Evolutionary conservation across 2,888 invertebrate genomes (phyloP).

Genomic region (Trimorus sp.): DNA sequence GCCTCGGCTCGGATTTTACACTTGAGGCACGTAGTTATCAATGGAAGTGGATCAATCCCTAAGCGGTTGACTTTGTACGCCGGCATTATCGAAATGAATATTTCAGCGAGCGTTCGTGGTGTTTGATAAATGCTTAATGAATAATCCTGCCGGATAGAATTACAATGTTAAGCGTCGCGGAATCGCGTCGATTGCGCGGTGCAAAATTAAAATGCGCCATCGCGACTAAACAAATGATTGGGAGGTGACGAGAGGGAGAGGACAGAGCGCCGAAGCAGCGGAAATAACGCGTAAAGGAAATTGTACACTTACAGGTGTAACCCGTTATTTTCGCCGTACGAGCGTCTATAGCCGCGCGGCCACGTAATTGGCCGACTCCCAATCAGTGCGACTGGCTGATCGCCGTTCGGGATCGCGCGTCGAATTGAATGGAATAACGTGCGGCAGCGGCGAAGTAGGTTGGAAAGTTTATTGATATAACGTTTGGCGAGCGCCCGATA

Average conservation of each 20-base stretch:
- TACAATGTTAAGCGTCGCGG: too few species aligned
- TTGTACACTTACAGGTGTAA: constrained; percentile 14
- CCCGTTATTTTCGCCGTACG: constrained; percentile 15
- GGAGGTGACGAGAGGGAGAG: not conserved
- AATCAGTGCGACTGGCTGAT: constrained; percentile 43
- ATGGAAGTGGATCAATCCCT: too few species aligned
- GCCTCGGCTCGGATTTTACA: too few species aligned
- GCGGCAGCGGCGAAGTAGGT: constrained; percentile 65
- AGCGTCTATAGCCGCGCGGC: constrained; percentile 17
- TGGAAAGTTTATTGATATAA: constrained; percentile 61
- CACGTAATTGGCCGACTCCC: constrained; percentile 50
- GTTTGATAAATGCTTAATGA: too few species aligned
- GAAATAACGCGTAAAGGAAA: constrained; percentile 4
- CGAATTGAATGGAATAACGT: constrained; percentile 45
- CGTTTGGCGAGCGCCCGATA: constrained; percentile 49
- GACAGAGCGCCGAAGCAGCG: not conserved
- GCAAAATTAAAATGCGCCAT: too few species aligned
- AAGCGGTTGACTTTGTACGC: too few species aligned
- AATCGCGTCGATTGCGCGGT: too few species aligned
- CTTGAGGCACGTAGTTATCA: too few species aligned
- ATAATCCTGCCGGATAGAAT: too few species aligned
- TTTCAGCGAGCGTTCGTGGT: too few species aligned
- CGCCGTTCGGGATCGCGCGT: constrained; percentile 41
- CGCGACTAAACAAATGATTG: not conserved
- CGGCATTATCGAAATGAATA: too few species aligned